Conservation (phyloP, 2,888 invertebrate genomes). For the Diarsia brunnea region DNA sequence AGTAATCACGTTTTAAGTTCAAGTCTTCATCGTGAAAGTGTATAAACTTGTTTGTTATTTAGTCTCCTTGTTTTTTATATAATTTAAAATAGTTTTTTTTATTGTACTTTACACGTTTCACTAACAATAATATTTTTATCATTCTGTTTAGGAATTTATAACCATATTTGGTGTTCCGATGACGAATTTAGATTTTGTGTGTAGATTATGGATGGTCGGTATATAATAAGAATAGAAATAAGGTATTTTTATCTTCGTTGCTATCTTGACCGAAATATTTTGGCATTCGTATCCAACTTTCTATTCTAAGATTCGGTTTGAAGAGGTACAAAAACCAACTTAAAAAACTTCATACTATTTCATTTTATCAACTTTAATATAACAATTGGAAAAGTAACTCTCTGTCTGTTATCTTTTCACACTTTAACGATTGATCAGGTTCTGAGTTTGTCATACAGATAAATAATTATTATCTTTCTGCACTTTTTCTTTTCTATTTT, state of each 20-base stretch:
- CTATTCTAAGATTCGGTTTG: too few species aligned
- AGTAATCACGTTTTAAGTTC: slow-evolving; percentile 24
- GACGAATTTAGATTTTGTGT: not conserved
- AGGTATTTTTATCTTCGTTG: not conserved
- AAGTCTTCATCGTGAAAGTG: slow-evolving; percentile 1
- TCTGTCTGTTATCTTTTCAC: too few species aligned
- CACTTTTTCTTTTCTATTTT: too few species aligned
- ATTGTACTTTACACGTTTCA: not conserved
- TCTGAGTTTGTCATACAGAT: too few species aligned
- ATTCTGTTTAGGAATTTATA: not conserved
- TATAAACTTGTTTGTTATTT: not conserved
- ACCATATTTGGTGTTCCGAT: not conserved
- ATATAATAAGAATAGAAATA: not conserved
- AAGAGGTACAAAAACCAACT: too few species aligned
- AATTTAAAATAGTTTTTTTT: not conserved
- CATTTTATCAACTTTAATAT: too few species aligned
- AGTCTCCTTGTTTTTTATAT: not conserved
- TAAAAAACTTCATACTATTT: too few species aligned
- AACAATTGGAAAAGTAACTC: too few species aligned
- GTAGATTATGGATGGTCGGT: not conserved
- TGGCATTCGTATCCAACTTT: too few species aligned
- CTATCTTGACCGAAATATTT: not conserved
- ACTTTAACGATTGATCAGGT: too few species aligned
- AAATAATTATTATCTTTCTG: too few species aligned
- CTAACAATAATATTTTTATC: not conserved